Evolutionary conservation across 2,888 invertebrate species (phyloP).

Genomic region (Zygogramma bicolorata): DNA sequence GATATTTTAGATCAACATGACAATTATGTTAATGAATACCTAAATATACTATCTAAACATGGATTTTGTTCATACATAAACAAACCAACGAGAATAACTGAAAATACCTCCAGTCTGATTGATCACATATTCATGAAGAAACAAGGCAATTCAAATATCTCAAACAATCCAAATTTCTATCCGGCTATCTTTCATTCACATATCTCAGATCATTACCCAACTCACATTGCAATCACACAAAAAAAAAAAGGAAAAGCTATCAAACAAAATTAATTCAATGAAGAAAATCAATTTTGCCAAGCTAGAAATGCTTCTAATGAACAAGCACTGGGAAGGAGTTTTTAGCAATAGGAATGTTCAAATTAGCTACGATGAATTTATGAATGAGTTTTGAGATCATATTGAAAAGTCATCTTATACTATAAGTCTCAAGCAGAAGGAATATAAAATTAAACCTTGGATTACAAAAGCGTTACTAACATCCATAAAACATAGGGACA

Average conservation of each 20-base stretch:
- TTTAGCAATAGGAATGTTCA: neutral
- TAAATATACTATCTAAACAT: neutral
- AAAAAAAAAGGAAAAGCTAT: neutral
- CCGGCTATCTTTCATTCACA: neutral
- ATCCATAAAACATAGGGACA: too few relatives aligned
- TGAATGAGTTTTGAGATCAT: neutral
- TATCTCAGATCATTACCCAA: neutral
- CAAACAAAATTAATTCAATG: neutral
- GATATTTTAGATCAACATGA: neutral
- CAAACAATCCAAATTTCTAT: neutral
- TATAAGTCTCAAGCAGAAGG: neutral
- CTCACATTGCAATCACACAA: neutral
- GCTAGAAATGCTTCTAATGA: neutral
- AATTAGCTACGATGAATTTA: neutral
- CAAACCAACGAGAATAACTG: neutral
- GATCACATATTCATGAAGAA: constrained; percentile 7
- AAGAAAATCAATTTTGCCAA: neutral
- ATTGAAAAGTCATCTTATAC: neutral
- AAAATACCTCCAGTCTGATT: neutral
- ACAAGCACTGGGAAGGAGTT: neutral
- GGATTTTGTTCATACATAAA: neutral
- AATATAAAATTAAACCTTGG: neutral
- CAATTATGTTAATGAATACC: neutral
- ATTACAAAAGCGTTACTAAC: neutral
- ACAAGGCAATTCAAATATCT: neutral